Evolutionary conservation across 2,888 invertebrate species (phyloP).

Genomic region (Hetaerina titia): DNA sequence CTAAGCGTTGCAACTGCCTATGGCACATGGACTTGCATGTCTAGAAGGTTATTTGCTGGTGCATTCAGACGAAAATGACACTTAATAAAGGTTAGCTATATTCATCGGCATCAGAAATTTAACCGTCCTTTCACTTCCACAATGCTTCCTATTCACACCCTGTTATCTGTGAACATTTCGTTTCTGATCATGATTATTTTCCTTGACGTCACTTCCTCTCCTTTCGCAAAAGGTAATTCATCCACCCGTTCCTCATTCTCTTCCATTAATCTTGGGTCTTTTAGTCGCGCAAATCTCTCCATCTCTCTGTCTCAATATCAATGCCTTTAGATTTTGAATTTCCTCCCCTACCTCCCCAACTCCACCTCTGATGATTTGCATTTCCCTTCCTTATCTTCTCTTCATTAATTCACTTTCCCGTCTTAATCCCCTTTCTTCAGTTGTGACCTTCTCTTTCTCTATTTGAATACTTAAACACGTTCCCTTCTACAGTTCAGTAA

Average conservation of each 20-base stretch:
- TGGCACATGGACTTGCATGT: no score
- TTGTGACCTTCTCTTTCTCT: background rate
- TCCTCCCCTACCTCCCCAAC: background rate
- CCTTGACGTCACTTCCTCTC: background rate
- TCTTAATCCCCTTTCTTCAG: background rate
- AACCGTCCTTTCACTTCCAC: background rate
- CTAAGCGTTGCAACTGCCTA: no score
- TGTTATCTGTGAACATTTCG: background rate
- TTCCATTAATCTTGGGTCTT: background rate
- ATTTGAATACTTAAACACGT: background rate
- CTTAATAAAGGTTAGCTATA: background rate
- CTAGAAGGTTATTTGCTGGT: no score
- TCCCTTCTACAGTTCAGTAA: background rate
- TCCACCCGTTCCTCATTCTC: background rate
- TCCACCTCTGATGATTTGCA: background rate
- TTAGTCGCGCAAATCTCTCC: background rate
- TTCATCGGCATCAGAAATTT: background rate
- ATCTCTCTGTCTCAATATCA: background rate
- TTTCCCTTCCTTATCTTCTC: background rate
- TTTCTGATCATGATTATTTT: background rate
- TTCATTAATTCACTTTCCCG: constrained; percentile 1
- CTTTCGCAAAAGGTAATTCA: background rate
- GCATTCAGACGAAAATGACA: no score
- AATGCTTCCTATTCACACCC: background rate
- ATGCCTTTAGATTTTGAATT: background rate